Conservation (phyloP, 2,888 invertebrate species). For the Luperina nickerlii region DNA sequence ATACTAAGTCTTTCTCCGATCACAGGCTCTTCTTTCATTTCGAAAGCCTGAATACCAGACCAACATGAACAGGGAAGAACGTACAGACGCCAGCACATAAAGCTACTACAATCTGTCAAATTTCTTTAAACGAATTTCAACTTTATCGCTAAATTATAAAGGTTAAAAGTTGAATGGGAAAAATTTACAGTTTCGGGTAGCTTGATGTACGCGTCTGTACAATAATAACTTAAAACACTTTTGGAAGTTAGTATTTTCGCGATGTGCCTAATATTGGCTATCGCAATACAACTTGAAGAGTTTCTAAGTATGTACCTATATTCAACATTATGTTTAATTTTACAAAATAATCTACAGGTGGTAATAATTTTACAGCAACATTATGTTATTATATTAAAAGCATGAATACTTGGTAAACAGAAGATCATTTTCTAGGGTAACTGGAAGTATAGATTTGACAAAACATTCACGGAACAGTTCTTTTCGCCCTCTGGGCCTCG, state of each 20-base stretch:
- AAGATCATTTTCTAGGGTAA: constrained; percentile 67
- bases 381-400: too few relatives aligned
- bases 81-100: background rate
- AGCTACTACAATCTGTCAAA: too few relatives aligned
- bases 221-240: background rate
- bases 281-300: background rate
- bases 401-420: background rate
- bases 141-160: too few relatives aligned
- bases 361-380: too few relatives aligned
- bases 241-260: background rate
- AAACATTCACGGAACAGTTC: constrained; percentile 63
- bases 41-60: background rate
- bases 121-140: too few relatives aligned
- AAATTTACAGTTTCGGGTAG: too few relatives aligned
- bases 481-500: constrained; percentile 63
- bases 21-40: background rate
- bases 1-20: background rate
- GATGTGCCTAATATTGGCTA: background rate
- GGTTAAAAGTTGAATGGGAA: too few relatives aligned
- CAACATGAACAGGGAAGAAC: background rate
- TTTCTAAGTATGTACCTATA: too few relatives aligned
- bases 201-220: too few relatives aligned
- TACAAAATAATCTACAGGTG: too few relatives aligned
- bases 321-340: too few relatives aligned
- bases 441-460: constrained; percentile 71